Conservation (phyloP, 2,797 vertebrate species). For the Sebastes taczanowskii region DNA sequence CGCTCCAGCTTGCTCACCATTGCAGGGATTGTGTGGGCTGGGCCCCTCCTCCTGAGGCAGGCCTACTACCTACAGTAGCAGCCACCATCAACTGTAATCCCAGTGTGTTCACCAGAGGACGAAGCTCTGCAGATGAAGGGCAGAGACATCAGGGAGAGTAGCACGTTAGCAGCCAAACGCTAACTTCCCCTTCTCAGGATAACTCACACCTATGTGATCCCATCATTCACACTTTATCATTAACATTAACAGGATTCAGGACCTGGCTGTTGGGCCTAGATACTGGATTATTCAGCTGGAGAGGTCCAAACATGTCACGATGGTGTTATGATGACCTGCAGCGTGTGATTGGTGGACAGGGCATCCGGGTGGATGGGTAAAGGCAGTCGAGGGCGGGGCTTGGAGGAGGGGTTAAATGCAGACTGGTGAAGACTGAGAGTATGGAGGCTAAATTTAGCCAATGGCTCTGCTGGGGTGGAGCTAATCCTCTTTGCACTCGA, state of each 20-base stretch:
- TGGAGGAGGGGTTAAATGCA: conserved; percentile 58
- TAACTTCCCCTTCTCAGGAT: conserved; percentile 1
- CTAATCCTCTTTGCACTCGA: conserved; percentile 94
- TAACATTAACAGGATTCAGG: background rate
- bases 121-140: conserved; percentile 48
- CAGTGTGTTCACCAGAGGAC: conserved; percentile 44
- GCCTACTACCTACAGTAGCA: background rate
- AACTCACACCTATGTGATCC: background rate
- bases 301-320: conserved; percentile 16
- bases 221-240: background rate
- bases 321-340: background rate
- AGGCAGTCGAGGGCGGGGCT: conserved; percentile 42
- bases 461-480: conserved; percentile 84
- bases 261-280: background rate
- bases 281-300: conserved; percentile 46
- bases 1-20: background rate
- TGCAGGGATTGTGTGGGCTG: conserved; percentile 8
- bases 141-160: background rate
- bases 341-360: conserved; percentile 47
- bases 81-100: conserved; percentile 58
- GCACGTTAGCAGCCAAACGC: background rate
- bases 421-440: conserved; percentile 69
- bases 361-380: conserved; percentile 10
- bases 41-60: conserved; percentile 34
- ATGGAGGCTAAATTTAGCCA: conserved; percentile 90